These are phyloP conservation scores for Amblyjoppa fuscipennis DNA, from an alignment of 2,888 invertebrate genomes.

Conservation along the genomic window DNA sequence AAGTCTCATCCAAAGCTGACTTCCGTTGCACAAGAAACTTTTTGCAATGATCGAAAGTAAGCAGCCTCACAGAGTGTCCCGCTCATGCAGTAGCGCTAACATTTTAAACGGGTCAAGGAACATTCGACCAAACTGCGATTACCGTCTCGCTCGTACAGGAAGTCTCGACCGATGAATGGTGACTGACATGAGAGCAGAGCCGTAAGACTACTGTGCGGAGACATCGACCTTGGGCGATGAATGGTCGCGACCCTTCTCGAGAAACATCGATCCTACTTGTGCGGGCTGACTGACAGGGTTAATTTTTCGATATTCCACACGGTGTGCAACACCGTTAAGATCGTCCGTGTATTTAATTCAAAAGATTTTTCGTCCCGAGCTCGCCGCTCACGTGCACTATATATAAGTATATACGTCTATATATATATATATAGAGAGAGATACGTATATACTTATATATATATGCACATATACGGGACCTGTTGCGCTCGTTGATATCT, in stretches of 20 bases:
- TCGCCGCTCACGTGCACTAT: constrained; percentile 35
- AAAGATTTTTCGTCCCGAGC: background rate
- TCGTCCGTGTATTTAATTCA: background rate
- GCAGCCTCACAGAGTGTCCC: background rate
- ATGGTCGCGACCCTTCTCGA: background rate
- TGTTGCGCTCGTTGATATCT: constrained; percentile 35
- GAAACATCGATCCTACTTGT: background rate
- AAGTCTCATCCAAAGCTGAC: too few species aligned
- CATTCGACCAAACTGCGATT: background rate
- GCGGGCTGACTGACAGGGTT: background rate
- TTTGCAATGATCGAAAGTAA: background rate
- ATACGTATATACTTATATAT: background rate
- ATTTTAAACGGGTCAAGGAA: background rate
- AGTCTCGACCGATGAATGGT: background rate
- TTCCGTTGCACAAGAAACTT: too few species aligned
- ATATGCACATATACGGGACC: constrained; percentile 13
- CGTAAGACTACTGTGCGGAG: background rate
- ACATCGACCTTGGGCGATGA: background rate
- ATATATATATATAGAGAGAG: background rate
- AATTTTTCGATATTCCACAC: background rate
- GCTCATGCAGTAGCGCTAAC: background rate
- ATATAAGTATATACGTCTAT: constrained; percentile 1
- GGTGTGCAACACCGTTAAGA: background rate
- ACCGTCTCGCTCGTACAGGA: background rate
- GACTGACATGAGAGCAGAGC: background rate